Evolutionary conservation across 2,888 invertebrate genomes (phyloP), one percentile per base, ranked within the genome.

Genomic region (Pomacea canaliculata): DNA sequence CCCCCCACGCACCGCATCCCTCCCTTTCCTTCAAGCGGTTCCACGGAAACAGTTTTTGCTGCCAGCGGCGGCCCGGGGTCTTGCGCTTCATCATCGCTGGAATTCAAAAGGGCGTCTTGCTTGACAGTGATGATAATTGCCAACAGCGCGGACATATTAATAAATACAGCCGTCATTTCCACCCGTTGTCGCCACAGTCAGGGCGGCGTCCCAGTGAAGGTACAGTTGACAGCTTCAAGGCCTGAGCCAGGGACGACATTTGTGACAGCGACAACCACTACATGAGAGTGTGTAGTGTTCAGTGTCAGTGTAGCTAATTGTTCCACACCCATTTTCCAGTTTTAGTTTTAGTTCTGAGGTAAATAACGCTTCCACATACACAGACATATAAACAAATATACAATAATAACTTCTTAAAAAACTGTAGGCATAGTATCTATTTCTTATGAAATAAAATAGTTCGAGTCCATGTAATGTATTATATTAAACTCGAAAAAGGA

Each of bases 91-190:
- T 67, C 71, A 51, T 59, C 56, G 67, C 66, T 56, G 66, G 66
- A 71, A 74, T 74, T 74, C 69, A 60, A 74, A 62, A 69, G 69
- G 60, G 69, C 62, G 74, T 69, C 62, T 63, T 68, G 27, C 56
- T 62, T 74, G 74, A 74, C 74, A 74, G 74, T 67, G 69, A 69
- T 69, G 62, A 67, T 74, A 74, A 74, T 74, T 74, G 74, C 59
- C 69, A 62, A 74, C 69, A 27, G 49, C 60, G 69, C 62, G 23
- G 74, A 62, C 74, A 62, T 59, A 74, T 74, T 68, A 74, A 74
- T 74, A 74, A 74, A 68, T 74, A 74, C 74, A 69, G 37, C 74
- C 62, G 74, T 62, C 48, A 19, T 12, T 63, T 12, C 19, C 7
- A 19, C 51, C 12, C 51, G 51, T 56, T 12, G 63, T 10, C n/a